These are phyloP conservation scores for Vanessa atalanta DNA, from an alignment of 1,140 invertebrate species.

Conservation along the genomic window DNA sequence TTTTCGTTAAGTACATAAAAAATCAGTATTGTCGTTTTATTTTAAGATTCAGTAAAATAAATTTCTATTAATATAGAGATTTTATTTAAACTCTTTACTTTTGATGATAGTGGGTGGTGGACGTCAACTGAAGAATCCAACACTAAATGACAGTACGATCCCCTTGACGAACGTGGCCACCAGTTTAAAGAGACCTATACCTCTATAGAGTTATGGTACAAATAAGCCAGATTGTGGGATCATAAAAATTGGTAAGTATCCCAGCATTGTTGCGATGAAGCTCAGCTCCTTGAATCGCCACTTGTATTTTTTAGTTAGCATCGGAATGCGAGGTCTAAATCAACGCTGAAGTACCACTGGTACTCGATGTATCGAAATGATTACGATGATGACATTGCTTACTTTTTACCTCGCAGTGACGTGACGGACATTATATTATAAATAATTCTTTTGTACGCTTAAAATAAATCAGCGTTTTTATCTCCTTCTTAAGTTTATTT, in stretches of 20 bases:
- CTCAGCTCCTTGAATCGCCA: constrained; percentile 55
- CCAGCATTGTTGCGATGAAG: constrained; percentile 47
- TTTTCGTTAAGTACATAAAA: too few species aligned
- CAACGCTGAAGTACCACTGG: constrained; percentile 51
- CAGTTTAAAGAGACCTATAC: constrained; percentile 46
- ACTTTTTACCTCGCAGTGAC: constrained; percentile 11
- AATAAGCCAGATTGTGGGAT: constrained; percentile 44
- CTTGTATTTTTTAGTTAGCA: constrained; percentile 65
- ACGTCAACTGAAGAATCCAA: constrained; percentile 56
- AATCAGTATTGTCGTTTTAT: too few species aligned
- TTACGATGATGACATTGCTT: constrained; percentile 41
- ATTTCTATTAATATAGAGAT: neutral
- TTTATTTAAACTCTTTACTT: neutral
- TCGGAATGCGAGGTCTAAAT: constrained; percentile 65
- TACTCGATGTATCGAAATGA: constrained; percentile 47
- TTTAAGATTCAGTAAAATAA: neutral
- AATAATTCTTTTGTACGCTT: neutral
- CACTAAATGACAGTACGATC: constrained; percentile 53
- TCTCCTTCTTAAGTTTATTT: neutral
- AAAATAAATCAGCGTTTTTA: neutral
- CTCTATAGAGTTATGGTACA: constrained; percentile 18
- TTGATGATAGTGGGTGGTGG: constrained; percentile 50
- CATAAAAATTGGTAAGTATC: constrained; percentile 34
- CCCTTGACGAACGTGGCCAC: constrained; percentile 47
- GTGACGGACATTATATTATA: neutral